Conservation (phyloP, 2,797 vertebrate species). For the Pseudomugil tenellus region DNA sequence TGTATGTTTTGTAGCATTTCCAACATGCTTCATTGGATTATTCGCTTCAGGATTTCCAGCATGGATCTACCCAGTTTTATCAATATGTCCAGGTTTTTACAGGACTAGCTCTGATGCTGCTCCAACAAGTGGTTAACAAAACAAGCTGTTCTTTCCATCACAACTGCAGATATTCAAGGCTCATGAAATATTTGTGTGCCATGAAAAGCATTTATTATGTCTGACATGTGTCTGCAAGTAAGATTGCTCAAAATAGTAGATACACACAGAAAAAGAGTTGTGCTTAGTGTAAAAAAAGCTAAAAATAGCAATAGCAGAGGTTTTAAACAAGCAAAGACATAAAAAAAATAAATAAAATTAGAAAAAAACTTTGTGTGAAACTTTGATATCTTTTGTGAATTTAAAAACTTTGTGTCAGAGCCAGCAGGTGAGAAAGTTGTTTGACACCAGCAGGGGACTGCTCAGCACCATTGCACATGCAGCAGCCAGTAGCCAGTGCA, state of each 20-base stretch:
- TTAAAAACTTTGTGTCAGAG: conserved; percentile 42
- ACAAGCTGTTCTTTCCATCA: background rate
- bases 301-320: background rate
- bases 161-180: background rate
- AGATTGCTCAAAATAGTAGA: background rate
- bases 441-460: conserved; percentile 55
- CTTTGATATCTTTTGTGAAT: conserved; percentile 3
- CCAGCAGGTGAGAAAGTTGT: conserved; percentile 36
- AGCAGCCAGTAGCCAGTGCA: conserved; percentile 48
- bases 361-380: background rate
- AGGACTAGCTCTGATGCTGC: background rate
- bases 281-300: background rate
- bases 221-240: background rate
- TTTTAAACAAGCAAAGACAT: background rate
- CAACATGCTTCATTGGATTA: too few species aligned
- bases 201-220: background rate
- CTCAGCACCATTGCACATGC: conserved; percentile 56
- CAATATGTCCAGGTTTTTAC: background rate
- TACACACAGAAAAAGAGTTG: too few species aligned
- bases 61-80: background rate
- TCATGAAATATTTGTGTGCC: background rate
- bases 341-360: too few species aligned
- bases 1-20: too few species aligned
- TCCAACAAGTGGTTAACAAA: background rate
- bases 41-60: background rate